A percentile compares a stretch with the other conserved stretches of the same genome.
These are phyloP conservation scores for Babylonia areolata DNA, from an alignment of 1,140 invertebrate species.

Conservation along the genomic window DNA sequence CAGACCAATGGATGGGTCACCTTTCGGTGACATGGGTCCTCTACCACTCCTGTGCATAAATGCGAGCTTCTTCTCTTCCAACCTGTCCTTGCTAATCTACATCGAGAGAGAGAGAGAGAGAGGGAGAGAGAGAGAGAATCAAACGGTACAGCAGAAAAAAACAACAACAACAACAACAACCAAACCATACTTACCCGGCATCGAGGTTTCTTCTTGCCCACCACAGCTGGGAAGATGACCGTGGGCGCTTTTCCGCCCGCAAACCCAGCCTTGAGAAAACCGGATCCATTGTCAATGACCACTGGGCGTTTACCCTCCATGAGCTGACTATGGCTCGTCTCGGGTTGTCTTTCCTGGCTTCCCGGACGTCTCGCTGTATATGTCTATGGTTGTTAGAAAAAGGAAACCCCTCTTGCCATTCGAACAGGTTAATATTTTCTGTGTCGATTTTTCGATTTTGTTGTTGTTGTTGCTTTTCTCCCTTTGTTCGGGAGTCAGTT, in stretches of 20 bases:
- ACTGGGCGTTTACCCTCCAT: background rate
- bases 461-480: background rate
- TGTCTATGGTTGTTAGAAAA: background rate
- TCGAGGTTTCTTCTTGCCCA: background rate
- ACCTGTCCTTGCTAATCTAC: too few species aligned
- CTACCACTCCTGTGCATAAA: too few species aligned
- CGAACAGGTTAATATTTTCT: background rate
- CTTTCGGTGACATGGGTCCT: too few species aligned
- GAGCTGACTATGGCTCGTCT: background rate
- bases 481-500: background rate
- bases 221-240: constrained; percentile 16
- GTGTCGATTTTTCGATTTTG: background rate
- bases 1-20: too few species aligned
- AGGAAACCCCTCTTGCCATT: background rate
- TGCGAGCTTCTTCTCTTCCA: too few species aligned
- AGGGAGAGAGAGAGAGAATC: too few species aligned
- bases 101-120: too few species aligned
- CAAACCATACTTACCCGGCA: background rate
- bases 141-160: too few species aligned
- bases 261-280: constrained; percentile 18
- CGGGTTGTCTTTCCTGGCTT: background rate
- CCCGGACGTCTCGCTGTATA: background rate
- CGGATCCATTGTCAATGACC: constrained; percentile 10
- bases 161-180: too few species aligned
- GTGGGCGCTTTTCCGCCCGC: background rate